A percentile compares a stretch with the other conserved stretches of the same genome.
Conservation (phyloP, 1,140 invertebrate genomes). For the Planococcus citri region DNA sequence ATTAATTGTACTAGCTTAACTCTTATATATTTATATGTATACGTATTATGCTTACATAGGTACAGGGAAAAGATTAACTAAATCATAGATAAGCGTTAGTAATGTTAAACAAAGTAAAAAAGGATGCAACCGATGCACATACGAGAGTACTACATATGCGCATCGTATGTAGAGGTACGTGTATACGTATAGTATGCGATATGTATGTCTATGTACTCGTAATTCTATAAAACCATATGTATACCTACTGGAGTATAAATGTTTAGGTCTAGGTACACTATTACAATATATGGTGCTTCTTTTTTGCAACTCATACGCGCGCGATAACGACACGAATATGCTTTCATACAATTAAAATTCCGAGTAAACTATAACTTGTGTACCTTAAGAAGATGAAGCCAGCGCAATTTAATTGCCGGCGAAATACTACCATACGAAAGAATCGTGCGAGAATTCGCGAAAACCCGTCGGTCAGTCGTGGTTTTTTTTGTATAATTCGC, state of each 20-base stretch:
- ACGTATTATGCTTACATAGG: not conserved
- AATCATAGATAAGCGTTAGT: not conserved
- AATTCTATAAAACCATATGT: too few relatives aligned
- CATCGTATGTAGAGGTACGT: too few relatives aligned
- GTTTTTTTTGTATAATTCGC: not conserved
- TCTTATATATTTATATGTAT: too few relatives aligned
- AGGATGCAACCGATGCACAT: not conserved
- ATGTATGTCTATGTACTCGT: too few relatives aligned
- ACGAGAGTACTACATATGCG: too few relatives aligned
- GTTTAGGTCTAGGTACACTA: too few relatives aligned
- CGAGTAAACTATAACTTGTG: constrained; percentile 11
- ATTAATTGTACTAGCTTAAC: not conserved
- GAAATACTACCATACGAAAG: not conserved
- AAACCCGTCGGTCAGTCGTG: not conserved
- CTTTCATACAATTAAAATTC: constrained; percentile 20
- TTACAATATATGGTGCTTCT: too few relatives aligned
- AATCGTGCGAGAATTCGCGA: constrained; percentile 19
- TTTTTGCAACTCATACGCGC: too few relatives aligned
- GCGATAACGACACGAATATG: constrained; percentile 19
- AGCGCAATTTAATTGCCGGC: constrained; percentile 13
- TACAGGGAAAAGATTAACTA: not conserved
- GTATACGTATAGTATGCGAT: too few relatives aligned
- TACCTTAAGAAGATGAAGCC: not conserved
- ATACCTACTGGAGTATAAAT: too few relatives aligned
- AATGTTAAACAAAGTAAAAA: not conserved